A percentile compares a stretch with the other conserved stretches of the same genome.
Conservation (phyloP, 2,113 vertebrate genomes). For the Bubalus kerabau region DNA sequence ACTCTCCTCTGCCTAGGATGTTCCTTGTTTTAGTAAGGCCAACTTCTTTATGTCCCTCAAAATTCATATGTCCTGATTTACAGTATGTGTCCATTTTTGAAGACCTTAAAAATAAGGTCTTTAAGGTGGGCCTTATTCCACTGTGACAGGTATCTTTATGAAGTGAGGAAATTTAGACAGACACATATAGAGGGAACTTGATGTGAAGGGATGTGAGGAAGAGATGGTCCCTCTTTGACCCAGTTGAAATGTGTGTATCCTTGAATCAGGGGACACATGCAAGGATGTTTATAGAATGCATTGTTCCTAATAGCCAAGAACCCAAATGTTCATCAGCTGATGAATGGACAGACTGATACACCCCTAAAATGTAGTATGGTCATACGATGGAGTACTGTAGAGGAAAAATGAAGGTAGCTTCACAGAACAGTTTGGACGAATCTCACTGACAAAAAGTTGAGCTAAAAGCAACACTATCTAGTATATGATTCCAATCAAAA, state of each 20-base stretch:
- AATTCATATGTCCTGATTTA: background rate
- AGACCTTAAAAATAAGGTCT: background rate
- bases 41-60: background rate
- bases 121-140: background rate
- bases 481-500: background rate
- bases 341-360: background rate
- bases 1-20: background rate
- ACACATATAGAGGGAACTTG: background rate
- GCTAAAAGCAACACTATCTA: background rate
- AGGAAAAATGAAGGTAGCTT: background rate
- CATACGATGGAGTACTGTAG: background rate
- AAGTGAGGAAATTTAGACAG: background rate
- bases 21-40: background rate
- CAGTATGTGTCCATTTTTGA: background rate
- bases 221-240: background rate
- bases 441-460: background rate
- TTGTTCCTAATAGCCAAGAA: background rate
- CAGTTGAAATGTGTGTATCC: background rate
- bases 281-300: background rate
- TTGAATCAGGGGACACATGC: background rate
- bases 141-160: background rate
- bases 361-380: background rate
- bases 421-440: background rate
- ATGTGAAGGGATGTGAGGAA: background rate
- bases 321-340: background rate